phyloP scores from a whole-genome alignment of 2,113 vertebrate genomes.

The Pterophyllum scalare region DNA sequence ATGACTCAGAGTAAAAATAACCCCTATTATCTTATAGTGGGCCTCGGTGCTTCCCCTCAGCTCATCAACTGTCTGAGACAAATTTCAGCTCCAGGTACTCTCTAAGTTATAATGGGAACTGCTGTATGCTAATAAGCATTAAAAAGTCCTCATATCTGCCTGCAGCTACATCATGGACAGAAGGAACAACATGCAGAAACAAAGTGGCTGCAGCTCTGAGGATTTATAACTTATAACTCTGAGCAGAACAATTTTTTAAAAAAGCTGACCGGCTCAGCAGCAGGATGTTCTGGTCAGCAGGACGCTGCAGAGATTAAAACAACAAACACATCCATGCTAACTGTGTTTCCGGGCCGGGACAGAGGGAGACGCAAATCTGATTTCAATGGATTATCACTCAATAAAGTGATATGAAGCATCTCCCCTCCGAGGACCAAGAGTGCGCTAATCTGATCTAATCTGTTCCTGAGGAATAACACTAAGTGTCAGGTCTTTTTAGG shows the following conservation, averaged over 20 bases:
- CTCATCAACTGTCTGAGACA: not conserved
- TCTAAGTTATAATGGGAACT: not conserved
- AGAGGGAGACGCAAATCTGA: slow-evolving; percentile 40
- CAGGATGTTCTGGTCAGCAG: slow-evolving; percentile 23
- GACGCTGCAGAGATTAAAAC: slow-evolving; percentile 33
- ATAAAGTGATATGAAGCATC: slow-evolving; percentile 53
- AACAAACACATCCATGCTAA: slow-evolving; percentile 60
- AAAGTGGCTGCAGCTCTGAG: not conserved
- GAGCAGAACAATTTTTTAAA: slow-evolving; percentile 1
- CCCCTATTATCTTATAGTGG: not conserved
- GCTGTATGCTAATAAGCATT: not conserved
- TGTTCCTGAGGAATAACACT: slow-evolving; percentile 41
- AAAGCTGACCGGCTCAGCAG: slow-evolving; percentile 22
- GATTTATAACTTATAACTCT: not conserved
- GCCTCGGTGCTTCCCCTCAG: not conserved
- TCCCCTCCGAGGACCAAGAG: slow-evolving; percentile 10
- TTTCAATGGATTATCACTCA: slow-evolving; percentile 75
- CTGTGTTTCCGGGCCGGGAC: slow-evolving; percentile 29
- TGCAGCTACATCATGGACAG: not conserved
- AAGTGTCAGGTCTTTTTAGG: slow-evolving; percentile 51
- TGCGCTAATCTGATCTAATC: slow-evolving; percentile 49
- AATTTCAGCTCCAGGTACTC: not conserved
- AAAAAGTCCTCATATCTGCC: not conserved
- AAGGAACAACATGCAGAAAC: not conserved
- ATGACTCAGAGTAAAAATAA: not conserved